Evolutionary conservation across 1,140 invertebrate species (phyloP), one percentile per base, ranked within the genome.

Genomic region (Kradibia gibbosae): DNA sequence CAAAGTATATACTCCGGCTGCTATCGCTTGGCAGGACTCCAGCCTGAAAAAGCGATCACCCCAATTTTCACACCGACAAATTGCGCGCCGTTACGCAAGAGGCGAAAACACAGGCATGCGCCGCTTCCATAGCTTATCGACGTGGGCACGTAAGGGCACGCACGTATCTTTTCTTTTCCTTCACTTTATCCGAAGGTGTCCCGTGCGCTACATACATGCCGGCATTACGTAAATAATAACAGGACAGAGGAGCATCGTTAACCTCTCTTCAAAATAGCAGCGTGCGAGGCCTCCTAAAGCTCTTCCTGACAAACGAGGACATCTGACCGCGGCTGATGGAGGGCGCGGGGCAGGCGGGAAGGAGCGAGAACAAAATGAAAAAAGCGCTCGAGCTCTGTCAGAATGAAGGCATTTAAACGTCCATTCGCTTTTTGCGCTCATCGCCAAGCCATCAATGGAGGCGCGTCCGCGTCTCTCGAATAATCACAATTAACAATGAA

Each of bases 371-470:
- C 5, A n/a, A n/a, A n/a, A n/a, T n/a, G 20, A 22, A 67, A n/a
- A 67, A 39, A 67, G 39, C 17, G 3, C 4, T 20, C 62, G 36
- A 39, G 28, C 8, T 7, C 62, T 22, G 60, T 17, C 60, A 65
- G 60, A 65, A 65, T 65, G 60, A 65, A 65, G 60, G 60, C 60
- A 65, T 65, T 65, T 65, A 36, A 65, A 36, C 60, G 31, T 65
- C 60, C 34, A 65, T 65, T 65, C 10, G 31, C 31, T 65, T 65
- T 65, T 65, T 65, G 60, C 10, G n/a, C 17, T 20, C 15, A 31
- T 8, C 31, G 10, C 25, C 25, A 20, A 17, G 13, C 15, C 60
- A 65, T 65, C 60, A 36, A 65, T 65, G 60, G 22, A 36, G 28
- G 57, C 57, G 57, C 25, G 57, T 60, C 22, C 22, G 25, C 13